A percentile compares a stretch with the other conserved stretches of the same genome.
These are phyloP conservation scores for Delichon dasypus DNA, from an alignment of 2,797 vertebrate species.

Conservation along the genomic window DNA sequence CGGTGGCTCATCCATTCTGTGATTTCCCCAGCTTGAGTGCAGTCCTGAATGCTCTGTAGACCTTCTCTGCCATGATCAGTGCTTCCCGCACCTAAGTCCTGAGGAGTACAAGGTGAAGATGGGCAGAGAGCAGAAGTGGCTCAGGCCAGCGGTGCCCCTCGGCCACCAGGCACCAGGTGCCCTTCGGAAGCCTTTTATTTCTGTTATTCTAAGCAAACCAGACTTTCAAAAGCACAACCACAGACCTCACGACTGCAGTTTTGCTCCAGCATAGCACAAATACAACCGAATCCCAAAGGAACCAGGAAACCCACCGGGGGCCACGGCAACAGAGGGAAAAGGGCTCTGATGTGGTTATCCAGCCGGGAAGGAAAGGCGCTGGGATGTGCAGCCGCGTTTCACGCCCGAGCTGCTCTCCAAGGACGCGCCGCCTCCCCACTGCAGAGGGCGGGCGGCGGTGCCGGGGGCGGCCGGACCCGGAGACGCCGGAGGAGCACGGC, in stretches of 20 bases:
- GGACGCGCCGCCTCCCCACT: neutral
- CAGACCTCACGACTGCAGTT: neutral
- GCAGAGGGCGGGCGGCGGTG: neutral
- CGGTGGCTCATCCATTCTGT: fast-evolving
- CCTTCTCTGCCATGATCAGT: neutral
- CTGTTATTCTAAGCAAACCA: neutral
- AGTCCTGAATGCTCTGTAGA: fast-evolving
- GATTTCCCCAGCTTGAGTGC: neutral
- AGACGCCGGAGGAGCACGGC: neutral
- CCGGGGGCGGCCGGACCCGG: neutral
- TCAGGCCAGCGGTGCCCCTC: neutral
- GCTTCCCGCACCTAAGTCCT: neutral
- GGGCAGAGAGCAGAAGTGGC: neutral
- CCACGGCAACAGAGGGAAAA: neutral
- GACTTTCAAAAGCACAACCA: neutral
- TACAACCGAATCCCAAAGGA: neutral
- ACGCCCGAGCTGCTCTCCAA: constrained; percentile 9
- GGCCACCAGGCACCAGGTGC: fast-evolving
- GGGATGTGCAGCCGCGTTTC: neutral
- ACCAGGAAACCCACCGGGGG: neutral
- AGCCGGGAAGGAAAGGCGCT: neutral
- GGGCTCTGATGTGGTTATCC: neutral
- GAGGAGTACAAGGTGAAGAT: fast-evolving
- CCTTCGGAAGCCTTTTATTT: neutral
- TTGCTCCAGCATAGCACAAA: neutral